These are phyloP conservation scores for Formicarius rufipectus DNA, from an alignment of 2,113 vertebrate species.

Conservation along the genomic window DNA sequence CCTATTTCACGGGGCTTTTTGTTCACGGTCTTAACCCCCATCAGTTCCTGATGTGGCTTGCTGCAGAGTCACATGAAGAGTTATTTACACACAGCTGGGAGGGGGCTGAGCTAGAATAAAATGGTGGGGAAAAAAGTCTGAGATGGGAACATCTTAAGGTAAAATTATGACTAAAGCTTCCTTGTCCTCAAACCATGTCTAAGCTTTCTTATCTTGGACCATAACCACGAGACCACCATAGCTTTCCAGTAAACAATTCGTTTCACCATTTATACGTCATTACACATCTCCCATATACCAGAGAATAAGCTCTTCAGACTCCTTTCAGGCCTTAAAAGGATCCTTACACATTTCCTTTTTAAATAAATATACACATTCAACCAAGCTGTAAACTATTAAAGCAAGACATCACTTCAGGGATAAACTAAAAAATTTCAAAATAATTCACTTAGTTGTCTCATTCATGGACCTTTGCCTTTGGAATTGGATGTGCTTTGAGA, in stretches of 20 bases:
- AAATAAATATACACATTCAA: neutral
- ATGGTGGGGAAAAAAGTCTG: neutral
- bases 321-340: neutral
- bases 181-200: neutral
- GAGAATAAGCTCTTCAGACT: neutral
- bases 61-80: neutral
- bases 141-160: neutral
- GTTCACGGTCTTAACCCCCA: neutral
- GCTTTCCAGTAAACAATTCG: conserved; percentile 6
- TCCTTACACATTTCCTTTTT: conserved; percentile 21
- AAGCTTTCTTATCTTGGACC: neutral
- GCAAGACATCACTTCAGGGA: neutral
- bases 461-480: neutral
- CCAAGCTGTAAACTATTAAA: neutral
- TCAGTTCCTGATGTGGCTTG: neutral
- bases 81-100: neutral
- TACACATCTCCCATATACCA: neutral
- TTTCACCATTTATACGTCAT: neutral
- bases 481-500: neutral
- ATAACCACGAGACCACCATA: neutral
- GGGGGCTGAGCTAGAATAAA: neutral
- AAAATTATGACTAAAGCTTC: neutral
- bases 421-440: neutral
- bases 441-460: neutral
- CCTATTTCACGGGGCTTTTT: neutral